These are phyloP conservation scores for Microtus oregoni DNA, from an alignment of 2,113 vertebrate species.

Conservation along the genomic window DNA sequence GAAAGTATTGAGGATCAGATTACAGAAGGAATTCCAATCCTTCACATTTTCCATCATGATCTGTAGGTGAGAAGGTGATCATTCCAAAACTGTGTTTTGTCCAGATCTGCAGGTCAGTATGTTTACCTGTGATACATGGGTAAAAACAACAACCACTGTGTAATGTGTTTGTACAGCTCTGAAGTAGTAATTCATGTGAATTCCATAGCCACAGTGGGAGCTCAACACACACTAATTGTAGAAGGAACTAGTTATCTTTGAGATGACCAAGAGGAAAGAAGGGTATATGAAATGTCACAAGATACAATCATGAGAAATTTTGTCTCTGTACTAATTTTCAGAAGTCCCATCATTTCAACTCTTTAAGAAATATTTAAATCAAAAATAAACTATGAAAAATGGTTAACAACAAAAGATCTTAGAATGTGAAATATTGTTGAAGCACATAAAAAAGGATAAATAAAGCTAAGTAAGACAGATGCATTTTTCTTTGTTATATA, in stretches of 20 bases:
- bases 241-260: not conserved
- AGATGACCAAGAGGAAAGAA: not conserved
- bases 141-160: not conserved
- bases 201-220: not conserved
- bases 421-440: not conserved
- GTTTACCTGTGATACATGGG: not conserved
- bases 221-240: not conserved
- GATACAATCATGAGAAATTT: not conserved
- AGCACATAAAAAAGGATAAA: not conserved
- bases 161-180: not conserved
- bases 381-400: not conserved
- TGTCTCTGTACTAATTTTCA: not conserved
- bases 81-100: not conserved
- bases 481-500: not conserved
- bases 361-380: not conserved
- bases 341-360: not conserved
- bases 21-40: not conserved
- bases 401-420: not conserved
- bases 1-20: not conserved
- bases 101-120: not conserved
- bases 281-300: not conserved
- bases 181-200: not conserved
- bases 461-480: not conserved
- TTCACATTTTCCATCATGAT: not conserved
- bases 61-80: not conserved